These are phyloP conservation scores for Blastobasis lacticolella DNA, from an alignment of 2,888 invertebrate genomes.

Conservation along the genomic window DNA sequence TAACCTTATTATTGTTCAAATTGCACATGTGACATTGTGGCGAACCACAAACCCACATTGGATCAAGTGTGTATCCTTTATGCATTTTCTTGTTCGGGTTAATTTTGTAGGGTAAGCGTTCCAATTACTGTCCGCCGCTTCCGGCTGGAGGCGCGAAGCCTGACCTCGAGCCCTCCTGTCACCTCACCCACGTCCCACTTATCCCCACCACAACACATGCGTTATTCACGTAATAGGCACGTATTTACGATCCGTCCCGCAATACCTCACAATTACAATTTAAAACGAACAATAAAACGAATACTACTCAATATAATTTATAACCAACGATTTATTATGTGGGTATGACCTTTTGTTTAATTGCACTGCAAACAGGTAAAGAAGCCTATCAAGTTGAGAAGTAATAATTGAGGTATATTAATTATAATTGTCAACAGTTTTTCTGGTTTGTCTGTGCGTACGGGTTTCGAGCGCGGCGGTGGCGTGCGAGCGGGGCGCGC, in stretches of 20 bases:
- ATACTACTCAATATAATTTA: constrained; percentile 12
- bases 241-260: neutral
- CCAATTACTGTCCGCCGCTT: constrained; percentile 55
- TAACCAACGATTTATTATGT: constrained; percentile 23
- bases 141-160: constrained; percentile 56
- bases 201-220: neutral
- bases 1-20: no score
- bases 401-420: constrained; percentile 24
- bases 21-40: no score
- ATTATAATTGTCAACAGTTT: constrained; percentile 24
- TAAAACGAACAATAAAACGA: neutral
- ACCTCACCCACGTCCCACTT: constrained; percentile 1
- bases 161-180: constrained; percentile 17
- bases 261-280: no score
- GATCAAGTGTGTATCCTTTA: no score
- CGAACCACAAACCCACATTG: no score
- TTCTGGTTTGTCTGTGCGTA: constrained; percentile 22
- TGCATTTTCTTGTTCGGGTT: constrained; percentile 4
- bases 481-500: constrained; percentile 24
- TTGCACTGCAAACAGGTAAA: constrained; percentile 23
- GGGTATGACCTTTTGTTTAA: constrained; percentile 29
- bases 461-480: constrained; percentile 11
- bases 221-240: neutral
- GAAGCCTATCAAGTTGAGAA: constrained; percentile 16
- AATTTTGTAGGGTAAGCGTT: constrained; percentile 33